phyloP scores from a whole-genome alignment of 2,888 invertebrate genomes.

The Zygogramma bicolorata region DNA sequence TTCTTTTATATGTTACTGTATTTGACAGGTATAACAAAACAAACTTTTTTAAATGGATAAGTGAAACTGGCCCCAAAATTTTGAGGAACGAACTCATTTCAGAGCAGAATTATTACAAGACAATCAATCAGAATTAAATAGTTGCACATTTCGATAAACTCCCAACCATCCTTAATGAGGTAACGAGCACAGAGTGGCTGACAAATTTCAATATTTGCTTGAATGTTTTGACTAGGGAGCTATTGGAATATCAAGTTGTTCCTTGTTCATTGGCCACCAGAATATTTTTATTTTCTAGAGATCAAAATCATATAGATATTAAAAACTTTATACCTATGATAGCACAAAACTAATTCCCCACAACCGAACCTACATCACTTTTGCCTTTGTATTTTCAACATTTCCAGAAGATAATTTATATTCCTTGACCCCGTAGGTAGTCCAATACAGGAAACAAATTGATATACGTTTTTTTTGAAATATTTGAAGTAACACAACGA shows the following conservation, averaged over 20 bases:
- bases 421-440: not conserved
- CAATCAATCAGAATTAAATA: not conserved
- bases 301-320: not conserved
- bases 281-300: not conserved
- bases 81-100: not conserved
- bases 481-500: not conserved
- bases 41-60: not conserved
- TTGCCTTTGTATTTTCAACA: not conserved
- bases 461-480: not conserved
- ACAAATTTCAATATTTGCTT: not conserved
- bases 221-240: not conserved
- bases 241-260: not conserved
- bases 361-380: not conserved
- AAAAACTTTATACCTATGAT: not conserved
- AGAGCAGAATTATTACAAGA: not conserved
- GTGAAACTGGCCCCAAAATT: not conserved
- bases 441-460: not conserved
- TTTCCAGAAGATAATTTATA: not conserved
- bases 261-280: not conserved
- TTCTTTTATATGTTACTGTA: not conserved
- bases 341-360: too few relatives aligned
- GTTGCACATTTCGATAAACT: not conserved
- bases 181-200: not conserved
- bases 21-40: not conserved
- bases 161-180: not conserved